Evolutionary conservation across 2,113 vertebrate species (phyloP).

Genomic region (Chunga burmeisteri): DNA sequence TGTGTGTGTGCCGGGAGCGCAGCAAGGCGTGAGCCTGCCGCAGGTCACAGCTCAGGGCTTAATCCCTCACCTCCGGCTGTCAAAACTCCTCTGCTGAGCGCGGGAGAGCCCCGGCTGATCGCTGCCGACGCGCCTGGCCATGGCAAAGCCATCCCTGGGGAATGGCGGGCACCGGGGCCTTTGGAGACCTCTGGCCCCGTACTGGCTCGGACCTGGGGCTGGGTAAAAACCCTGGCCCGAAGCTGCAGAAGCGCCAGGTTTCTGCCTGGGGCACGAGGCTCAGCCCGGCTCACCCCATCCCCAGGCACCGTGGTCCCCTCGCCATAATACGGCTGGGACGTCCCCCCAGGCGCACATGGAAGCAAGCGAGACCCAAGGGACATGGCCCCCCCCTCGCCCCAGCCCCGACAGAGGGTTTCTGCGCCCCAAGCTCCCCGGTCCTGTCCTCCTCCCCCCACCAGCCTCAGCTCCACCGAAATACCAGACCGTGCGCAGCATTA

Average conservation of each 20-base stretch:
- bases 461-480: slow-evolving; percentile 53
- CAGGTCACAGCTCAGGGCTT: slow-evolving; percentile 36
- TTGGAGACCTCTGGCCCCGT: fast-evolving
- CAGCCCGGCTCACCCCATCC: fast-evolving
- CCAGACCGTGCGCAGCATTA: slow-evolving; percentile 69
- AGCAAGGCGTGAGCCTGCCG: not conserved
- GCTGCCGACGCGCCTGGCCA: not conserved
- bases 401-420: not conserved
- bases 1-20: not conserved
- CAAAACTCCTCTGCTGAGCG: not conserved
- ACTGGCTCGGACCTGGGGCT: fast-evolving
- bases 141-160: not conserved
- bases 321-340: fast-evolving
- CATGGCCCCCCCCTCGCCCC: fast-evolving
- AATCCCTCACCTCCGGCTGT: slow-evolving; percentile 42
- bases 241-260: not conserved
- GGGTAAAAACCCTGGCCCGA: not conserved
- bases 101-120: not conserved
- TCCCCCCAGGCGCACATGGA: fast-evolving
- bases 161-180: fast-evolving
- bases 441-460: not conserved
- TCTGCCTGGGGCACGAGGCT: fast-evolving
- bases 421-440: not conserved
- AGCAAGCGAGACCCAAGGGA: not conserved
- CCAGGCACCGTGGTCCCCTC: fast-evolving